These are phyloP conservation scores for Enhydra lutris DNA, from an alignment of 2,113 vertebrate species.

Conservation along the genomic window DNA sequence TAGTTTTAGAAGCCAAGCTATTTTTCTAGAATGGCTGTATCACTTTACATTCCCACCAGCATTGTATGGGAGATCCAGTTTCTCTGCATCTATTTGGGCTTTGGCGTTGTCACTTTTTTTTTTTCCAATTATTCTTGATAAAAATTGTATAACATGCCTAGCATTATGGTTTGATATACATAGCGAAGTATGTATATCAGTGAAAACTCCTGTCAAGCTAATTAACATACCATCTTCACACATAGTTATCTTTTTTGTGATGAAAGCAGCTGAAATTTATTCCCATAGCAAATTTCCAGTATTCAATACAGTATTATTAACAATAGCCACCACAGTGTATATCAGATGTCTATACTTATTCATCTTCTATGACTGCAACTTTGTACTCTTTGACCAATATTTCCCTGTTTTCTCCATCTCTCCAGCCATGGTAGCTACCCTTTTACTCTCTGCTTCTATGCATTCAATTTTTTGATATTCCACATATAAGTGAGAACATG, in stretches of 20 bases:
- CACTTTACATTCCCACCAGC: not conserved
- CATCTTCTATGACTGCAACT: not conserved
- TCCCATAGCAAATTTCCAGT: not conserved
- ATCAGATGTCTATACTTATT: not conserved
- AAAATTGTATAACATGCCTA: not conserved
- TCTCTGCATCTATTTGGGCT: not conserved
- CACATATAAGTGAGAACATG: not conserved
- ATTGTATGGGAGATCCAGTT: not conserved
- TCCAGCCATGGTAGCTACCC: not conserved
- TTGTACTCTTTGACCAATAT: not conserved
- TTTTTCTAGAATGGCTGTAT: not conserved
- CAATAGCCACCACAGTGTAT: not conserved
- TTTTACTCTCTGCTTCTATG: not conserved
- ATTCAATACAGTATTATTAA: not conserved
- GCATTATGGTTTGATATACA: not conserved
- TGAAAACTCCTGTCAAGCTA: not conserved
- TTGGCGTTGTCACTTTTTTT: not conserved
- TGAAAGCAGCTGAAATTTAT: not conserved
- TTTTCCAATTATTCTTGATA: not conserved
- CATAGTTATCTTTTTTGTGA: not conserved
- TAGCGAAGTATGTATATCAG: not conserved
- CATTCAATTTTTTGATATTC: not conserved
- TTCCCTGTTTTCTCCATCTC: not conserved
- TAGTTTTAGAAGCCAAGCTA: not conserved
- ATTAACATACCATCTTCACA: not conserved